Conservation (phyloP, 2,888 invertebrate species). For the Cabera pusaria region DNA sequence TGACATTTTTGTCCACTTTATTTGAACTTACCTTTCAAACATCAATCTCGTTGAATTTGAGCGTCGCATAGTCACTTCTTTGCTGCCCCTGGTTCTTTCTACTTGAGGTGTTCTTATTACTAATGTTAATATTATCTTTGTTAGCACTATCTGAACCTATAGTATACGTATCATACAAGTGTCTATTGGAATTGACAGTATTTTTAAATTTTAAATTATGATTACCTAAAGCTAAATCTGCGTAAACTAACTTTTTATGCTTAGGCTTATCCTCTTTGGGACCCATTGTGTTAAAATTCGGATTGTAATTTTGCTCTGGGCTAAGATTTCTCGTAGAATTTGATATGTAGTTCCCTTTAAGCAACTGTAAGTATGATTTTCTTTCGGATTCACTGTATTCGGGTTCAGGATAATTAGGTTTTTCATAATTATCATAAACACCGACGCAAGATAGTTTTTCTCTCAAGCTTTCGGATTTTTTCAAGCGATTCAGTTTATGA, state of each 20-base stretch:
- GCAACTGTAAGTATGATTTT: conserved; percentile 70
- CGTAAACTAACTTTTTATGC: conserved; percentile 80
- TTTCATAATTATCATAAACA: conserved; percentile 74
- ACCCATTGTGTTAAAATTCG: conserved; percentile 64
- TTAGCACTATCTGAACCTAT: conserved; percentile 70
- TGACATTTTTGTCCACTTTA: too few relatives aligned
- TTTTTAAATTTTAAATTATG: conserved; percentile 83
- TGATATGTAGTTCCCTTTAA: conserved; percentile 79
- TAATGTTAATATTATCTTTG: conserved; percentile 64
- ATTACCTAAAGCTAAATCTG: conserved; percentile 80
- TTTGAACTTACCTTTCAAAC: conserved; percentile 73
- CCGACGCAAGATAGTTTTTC: conserved; percentile 79
- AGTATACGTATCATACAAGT: conserved; percentile 79
- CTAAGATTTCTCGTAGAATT: conserved; percentile 72
- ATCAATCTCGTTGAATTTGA: conserved; percentile 80
- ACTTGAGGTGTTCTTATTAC: conserved; percentile 56
- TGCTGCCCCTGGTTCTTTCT: conserved; percentile 61
- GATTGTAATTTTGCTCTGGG: conserved; percentile 58
- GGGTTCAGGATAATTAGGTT: conserved; percentile 73
- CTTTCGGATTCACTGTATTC: conserved; percentile 72
- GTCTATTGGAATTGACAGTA: conserved; percentile 82
- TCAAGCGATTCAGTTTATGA: conserved; percentile 72
- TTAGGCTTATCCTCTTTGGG: conserved; percentile 71
- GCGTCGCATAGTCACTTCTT: conserved; percentile 75
- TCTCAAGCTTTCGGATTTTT: conserved; percentile 77